phyloP scores from a whole-genome alignment of 2,888 invertebrate species.

The Hemithea aestivaria region DNA sequence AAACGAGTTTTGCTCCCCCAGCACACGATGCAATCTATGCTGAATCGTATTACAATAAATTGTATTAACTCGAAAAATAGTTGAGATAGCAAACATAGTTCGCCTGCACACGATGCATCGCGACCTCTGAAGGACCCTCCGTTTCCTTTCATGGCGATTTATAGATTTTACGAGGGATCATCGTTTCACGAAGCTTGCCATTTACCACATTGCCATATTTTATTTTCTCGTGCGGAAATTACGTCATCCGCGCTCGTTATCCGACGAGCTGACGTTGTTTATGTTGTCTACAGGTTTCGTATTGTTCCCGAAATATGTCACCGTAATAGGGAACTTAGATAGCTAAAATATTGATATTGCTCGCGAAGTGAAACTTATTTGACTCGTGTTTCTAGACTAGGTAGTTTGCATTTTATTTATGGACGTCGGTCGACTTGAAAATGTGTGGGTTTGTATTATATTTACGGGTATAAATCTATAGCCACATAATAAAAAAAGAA shows the following conservation, averaged over 20 bases:
- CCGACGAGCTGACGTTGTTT: constrained; percentile 35
- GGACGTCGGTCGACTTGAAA: no score
- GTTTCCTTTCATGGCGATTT: constrained; percentile 65
- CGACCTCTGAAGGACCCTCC: constrained; percentile 51
- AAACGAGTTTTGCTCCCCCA: constrained; percentile 77
- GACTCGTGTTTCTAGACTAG: neutral
- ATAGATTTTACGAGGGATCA: constrained; percentile 76
- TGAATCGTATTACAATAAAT: constrained; percentile 80
- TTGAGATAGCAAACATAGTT: constrained; percentile 77
- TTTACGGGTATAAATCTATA: no score
- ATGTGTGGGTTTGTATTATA: no score
- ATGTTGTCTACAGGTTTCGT: constrained; percentile 19
- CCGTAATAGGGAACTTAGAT: constrained; percentile 16
- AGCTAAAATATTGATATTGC: constrained; percentile 14
- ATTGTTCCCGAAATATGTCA: constrained; percentile 16
- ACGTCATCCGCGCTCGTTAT: constrained; percentile 60
- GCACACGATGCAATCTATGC: constrained; percentile 76
- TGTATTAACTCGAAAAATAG: constrained; percentile 79
- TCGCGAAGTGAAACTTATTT: constrained; percentile 8
- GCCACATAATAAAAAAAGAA: no score
- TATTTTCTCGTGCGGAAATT: constrained; percentile 68
- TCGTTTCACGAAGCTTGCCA: constrained; percentile 59
- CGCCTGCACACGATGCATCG: constrained; percentile 72
- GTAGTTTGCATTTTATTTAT: neutral
- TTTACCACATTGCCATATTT: constrained; percentile 71